phyloP scores from a whole-genome alignment of 2,797 vertebrate species.

The Cryptoprocta ferox region DNA sequence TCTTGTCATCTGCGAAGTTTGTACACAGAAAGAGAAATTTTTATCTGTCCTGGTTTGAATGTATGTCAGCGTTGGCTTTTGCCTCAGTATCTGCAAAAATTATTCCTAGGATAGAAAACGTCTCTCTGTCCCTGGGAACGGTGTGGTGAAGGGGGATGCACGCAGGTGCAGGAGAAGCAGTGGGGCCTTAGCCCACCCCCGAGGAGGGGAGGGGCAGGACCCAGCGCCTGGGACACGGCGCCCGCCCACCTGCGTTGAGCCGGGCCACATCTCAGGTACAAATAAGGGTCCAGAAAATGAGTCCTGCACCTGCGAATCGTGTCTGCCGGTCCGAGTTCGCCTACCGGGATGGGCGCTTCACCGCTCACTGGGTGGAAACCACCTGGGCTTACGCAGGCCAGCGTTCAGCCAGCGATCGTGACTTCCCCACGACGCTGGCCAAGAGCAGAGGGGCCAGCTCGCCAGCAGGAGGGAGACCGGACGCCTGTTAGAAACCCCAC shows the following conservation, averaged over 20 bases:
- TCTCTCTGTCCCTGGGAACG: neutral
- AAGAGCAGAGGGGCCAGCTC: neutral
- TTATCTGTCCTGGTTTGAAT: neutral
- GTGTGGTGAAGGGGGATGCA: too few species aligned
- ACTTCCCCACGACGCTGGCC: rapidly evolving
- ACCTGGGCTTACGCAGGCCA: rapidly evolving
- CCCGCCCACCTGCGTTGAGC: neutral
- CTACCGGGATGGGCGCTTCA: rapidly evolving
- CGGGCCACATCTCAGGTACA: rapidly evolving
- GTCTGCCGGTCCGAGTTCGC: neutral
- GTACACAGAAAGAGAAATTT: neutral
- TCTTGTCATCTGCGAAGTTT: conserved; percentile 15
- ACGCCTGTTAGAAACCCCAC: neutral
- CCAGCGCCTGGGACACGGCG: rapidly evolving
- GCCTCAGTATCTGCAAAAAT: neutral
- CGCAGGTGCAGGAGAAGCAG: neutral
- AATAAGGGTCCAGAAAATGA: neutral
- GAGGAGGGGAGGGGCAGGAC: rapidly evolving
- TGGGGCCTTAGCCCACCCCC: rapidly evolving
- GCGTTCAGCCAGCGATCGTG: rapidly evolving
- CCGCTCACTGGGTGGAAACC: rapidly evolving
- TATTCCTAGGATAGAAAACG: neutral
- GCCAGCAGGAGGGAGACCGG: neutral
- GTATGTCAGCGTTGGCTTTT: rapidly evolving
- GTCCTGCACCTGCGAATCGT: rapidly evolving